A percentile compares a stretch with the other conserved stretches of the same genome.
phyloP scores from a whole-genome alignment of 2,888 invertebrate species.

The Stomorhina lunata region DNA sequence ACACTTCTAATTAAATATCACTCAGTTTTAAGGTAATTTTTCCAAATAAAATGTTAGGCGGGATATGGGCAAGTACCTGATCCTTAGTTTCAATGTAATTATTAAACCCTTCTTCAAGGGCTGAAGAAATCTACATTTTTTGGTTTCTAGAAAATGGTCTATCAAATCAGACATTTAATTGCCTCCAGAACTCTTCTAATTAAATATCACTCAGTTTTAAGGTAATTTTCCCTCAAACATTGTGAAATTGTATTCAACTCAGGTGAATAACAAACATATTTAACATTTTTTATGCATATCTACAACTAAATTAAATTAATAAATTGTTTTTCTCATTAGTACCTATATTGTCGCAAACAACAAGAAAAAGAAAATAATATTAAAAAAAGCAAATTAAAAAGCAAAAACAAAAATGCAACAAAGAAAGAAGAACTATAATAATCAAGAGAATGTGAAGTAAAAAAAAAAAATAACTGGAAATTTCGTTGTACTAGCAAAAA shows the following conservation, averaged over 20 bases:
- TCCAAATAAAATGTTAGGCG: too few relatives aligned
- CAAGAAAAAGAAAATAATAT: background rate
- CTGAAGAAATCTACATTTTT: too few relatives aligned
- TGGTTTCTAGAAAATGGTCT: too few relatives aligned
- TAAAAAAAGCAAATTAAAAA: background rate
- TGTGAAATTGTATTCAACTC: background rate
- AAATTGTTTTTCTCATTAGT: background rate
- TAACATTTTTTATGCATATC: background rate
- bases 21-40: too few relatives aligned
- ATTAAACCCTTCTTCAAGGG: too few relatives aligned
- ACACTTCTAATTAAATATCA: too few relatives aligned
- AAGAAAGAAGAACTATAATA: background rate
- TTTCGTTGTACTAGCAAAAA: constrained; percentile 2
- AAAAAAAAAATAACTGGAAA: constrained; percentile 43
- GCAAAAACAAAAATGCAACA: constrained; percentile 6
- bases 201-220: too few relatives aligned
- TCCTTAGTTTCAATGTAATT: too few relatives aligned
- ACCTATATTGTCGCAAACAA: background rate
- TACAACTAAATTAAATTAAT: constrained; percentile 1
- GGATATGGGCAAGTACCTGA: too few relatives aligned
- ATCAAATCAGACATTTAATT: too few relatives aligned
- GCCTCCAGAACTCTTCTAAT: too few relatives aligned
- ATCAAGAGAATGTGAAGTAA: background rate
- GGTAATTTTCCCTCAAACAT: too few relatives aligned
- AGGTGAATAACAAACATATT: background rate